A percentile compares a stretch with the other conserved stretches of the same genome.
phyloP scores from a whole-genome alignment of 2,888 invertebrate species.

The Cerastoderma edule region DNA sequence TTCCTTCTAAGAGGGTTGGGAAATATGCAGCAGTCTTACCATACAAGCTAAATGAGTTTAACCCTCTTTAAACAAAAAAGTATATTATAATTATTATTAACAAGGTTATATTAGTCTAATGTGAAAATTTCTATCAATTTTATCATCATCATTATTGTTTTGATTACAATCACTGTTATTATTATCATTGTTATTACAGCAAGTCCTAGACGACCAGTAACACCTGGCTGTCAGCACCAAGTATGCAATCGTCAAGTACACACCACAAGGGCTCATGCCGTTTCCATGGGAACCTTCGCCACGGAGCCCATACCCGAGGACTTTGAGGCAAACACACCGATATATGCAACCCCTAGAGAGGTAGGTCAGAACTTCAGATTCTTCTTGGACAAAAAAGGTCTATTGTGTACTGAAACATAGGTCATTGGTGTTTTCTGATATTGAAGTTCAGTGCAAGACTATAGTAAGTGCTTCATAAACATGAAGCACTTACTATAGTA shows the following conservation, averaged over 20 bases:
- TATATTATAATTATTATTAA: too few species aligned
- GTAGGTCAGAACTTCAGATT: too few species aligned
- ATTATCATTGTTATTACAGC: neutral
- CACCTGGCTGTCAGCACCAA: neutral
- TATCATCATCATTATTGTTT: too few species aligned
- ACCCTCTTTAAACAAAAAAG: neutral
- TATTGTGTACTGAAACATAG: neutral
- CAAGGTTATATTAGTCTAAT: too few species aligned
- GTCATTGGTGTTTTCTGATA: neutral
- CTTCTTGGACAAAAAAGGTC: too few species aligned
- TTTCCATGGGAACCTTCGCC: slow-evolving; percentile 14
- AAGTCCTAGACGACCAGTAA: neutral
- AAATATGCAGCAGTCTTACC: too few species aligned
- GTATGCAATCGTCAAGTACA: slow-evolving; percentile 3
- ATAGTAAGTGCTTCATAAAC: neutral
- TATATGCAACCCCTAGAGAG: slow-evolving; percentile 7
- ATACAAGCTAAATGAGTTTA: too few species aligned
- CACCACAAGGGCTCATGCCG: neutral
- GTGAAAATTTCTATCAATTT: too few species aligned
- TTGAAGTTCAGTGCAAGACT: neutral
- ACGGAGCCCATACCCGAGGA: slow-evolving; percentile 11
- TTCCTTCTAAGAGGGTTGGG: too few species aligned
- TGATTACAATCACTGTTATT: too few species aligned
- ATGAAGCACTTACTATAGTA: neutral
- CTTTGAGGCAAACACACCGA: neutral